Evolutionary conservation across 2,888 invertebrate species (phyloP).

Genomic region (Cryptocephalus moraei): DNA sequence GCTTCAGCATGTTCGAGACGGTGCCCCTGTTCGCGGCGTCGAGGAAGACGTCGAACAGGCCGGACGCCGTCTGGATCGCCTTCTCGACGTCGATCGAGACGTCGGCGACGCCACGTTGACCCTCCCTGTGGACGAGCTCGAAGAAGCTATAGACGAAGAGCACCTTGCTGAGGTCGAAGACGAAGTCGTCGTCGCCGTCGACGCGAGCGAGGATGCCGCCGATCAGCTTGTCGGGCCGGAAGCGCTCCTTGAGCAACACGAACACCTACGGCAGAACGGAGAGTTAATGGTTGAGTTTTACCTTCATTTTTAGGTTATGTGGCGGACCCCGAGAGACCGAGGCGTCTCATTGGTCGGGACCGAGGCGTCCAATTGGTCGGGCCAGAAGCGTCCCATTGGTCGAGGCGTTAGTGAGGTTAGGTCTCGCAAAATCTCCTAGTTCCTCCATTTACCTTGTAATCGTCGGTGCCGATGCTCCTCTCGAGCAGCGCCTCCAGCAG

Average conservation of each 20-base stretch:
- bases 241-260: too few species aligned
- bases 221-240: constrained; percentile 25
- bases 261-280: too few species aligned
- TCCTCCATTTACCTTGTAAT: background rate
- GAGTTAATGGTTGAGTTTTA: too few species aligned
- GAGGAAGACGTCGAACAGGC: constrained; percentile 2
- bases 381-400: too few species aligned
- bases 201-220: constrained; percentile 25
- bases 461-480: background rate
- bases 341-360: too few species aligned
- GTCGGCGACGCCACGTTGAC: background rate
- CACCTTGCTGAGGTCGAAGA: constrained; percentile 42
- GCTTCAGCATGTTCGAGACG: constrained; percentile 32
- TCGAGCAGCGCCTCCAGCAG: constrained; percentile 37
- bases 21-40: constrained; percentile 11
- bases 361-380: too few species aligned
- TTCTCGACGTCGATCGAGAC: background rate
- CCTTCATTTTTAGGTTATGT: too few species aligned
- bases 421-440: constrained; percentile 30
- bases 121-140: constrained; percentile 8
- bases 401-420: too few species aligned
- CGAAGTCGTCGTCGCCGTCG: constrained; percentile 34
- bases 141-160: constrained; percentile 12
- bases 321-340: too few species aligned
- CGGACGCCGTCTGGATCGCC: background rate